phyloP scores from a whole-genome alignment of 2,797 vertebrate species.

The Peromyscus melanophrys region DNA sequence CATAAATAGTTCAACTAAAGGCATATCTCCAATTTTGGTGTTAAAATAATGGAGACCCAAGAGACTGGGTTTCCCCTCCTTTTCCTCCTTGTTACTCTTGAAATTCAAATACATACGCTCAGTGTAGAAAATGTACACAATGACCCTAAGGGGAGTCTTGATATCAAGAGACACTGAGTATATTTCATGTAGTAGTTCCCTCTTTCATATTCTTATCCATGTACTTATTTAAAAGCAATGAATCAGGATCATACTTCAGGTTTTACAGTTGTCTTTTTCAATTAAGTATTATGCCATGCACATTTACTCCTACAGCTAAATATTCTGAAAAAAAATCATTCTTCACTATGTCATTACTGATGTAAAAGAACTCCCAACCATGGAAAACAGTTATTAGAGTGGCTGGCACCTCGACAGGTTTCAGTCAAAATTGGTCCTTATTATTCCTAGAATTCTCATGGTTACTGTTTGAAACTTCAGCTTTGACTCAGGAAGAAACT shows the following conservation, averaged over 20 bases:
- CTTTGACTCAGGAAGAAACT: conserved; percentile 9
- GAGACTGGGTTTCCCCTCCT: background rate
- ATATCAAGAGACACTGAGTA: background rate
- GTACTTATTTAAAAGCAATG: conserved; percentile 41
- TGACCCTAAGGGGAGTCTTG: background rate
- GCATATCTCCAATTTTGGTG: background rate
- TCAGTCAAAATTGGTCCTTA: conserved; percentile 4
- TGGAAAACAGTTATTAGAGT: background rate
- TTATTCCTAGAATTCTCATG: conserved; percentile 19
- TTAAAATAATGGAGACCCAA: conserved; percentile 31
- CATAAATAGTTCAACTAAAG: background rate
- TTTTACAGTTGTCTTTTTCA: conserved; percentile 37
- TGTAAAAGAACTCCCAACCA: background rate
- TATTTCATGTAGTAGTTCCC: background rate
- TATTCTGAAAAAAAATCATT: conserved; percentile 40
- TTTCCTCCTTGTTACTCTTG: background rate
- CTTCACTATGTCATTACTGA: background rate
- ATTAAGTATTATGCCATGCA: background rate
- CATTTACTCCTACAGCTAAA: conserved; percentile 20
- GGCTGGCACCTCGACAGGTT: background rate
- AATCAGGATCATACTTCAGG: background rate
- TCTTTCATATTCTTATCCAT: conserved; percentile 15
- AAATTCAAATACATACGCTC: background rate
- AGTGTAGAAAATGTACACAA: conserved; percentile 25
- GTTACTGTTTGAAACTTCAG: conserved; percentile 27